phyloP scores from a whole-genome alignment of 2,888 invertebrate genomes.

The Osedax fenrisi region DNA sequence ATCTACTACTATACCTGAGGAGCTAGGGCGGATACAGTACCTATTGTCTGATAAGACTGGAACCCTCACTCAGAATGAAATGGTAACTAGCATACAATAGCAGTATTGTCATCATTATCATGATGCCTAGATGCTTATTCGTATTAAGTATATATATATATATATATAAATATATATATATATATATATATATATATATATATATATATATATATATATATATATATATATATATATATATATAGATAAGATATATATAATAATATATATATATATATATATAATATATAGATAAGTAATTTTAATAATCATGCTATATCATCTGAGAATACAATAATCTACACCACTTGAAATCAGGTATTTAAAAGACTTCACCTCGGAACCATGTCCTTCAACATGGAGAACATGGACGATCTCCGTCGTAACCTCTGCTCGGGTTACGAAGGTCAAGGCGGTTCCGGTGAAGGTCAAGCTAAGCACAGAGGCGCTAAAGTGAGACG shows the following conservation, averaged over 20 bases:
- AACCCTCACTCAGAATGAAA: constrained; percentile 92
- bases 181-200: too few relatives aligned
- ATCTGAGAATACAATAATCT: too few relatives aligned
- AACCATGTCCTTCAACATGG: constrained; percentile 74
- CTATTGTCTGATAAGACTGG: constrained; percentile 96
- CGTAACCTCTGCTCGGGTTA: not conserved
- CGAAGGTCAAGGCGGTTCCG: not conserved
- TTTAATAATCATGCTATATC: too few relatives aligned
- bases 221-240: too few relatives aligned
- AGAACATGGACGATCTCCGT: constrained; percentile 64
- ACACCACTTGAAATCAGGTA: too few relatives aligned
- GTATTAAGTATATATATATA: too few relatives aligned
- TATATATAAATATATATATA: too few relatives aligned
- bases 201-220: too few relatives aligned
- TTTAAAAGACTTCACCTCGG: constrained; percentile 88
- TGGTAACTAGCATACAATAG: constrained; percentile 58
- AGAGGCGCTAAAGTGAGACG: constrained; percentile 55
- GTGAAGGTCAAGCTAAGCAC: not conserved
- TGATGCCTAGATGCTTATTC: not conserved
- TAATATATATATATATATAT: too few relatives aligned
- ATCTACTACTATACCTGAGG: constrained; percentile 95
- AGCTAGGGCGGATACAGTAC: constrained; percentile 86
- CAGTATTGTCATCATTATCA: not conserved
- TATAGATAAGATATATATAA: too few relatives aligned
- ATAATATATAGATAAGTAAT: too few relatives aligned